Evolutionary conservation across 1,140 invertebrate species (phyloP).

Genomic region (Pantala flavescens): DNA sequence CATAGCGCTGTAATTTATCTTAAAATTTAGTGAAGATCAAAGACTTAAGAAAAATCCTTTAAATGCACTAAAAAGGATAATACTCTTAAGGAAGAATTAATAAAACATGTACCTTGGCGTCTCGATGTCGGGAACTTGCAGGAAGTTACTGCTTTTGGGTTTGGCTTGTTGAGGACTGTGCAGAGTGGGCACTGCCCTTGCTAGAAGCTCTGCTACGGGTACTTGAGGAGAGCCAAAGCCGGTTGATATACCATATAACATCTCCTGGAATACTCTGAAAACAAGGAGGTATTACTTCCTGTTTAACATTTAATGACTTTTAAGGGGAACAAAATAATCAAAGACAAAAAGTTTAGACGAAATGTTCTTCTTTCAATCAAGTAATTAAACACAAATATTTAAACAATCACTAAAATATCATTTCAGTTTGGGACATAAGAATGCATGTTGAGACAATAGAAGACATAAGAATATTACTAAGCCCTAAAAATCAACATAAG

Average conservation of each 20-base stretch:
- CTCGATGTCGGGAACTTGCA: constrained; percentile 69
- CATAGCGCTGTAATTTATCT: too few relatives aligned
- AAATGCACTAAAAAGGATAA: too few relatives aligned
- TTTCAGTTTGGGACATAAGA: too few relatives aligned
- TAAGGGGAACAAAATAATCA: not conserved
- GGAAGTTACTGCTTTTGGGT: constrained; percentile 83
- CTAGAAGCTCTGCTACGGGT: constrained; percentile 75
- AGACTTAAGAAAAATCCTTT: too few relatives aligned
- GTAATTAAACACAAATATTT: too few relatives aligned
- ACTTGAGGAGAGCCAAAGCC: constrained; percentile 89
- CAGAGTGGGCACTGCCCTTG: constrained; percentile 70
- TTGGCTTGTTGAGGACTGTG: constrained; percentile 61
- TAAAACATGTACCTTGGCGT: constrained; percentile 44
- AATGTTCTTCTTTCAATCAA: not conserved
- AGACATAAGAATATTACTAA: too few relatives aligned
- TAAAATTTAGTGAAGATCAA: too few relatives aligned
- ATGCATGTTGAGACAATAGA: too few relatives aligned
- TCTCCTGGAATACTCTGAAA: constrained; percentile 72
- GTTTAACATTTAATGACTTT: not conserved
- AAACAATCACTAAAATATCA: too few relatives aligned
- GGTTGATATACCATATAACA: constrained; percentile 88
- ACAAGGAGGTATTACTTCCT: constrained; percentile 13
- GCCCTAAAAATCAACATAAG: too few relatives aligned
- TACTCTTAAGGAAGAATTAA: too few relatives aligned
- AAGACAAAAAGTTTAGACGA: constrained; percentile 13